phyloP scores from a whole-genome alignment of 2,113 vertebrate species.

The Vicugna pacos region DNA sequence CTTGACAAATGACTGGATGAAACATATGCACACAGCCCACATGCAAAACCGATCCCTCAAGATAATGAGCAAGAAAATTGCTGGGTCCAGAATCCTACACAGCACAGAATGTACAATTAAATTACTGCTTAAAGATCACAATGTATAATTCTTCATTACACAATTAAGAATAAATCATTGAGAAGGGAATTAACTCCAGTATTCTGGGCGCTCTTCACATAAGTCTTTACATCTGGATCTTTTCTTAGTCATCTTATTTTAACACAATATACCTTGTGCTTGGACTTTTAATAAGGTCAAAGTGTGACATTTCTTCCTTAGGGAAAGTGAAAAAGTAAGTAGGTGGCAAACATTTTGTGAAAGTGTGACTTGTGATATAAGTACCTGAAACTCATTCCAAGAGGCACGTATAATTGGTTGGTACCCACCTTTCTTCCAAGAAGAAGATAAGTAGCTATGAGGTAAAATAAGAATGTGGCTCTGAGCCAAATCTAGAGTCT shows the following conservation, averaged over 20 bases:
- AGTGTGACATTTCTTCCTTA: background rate
- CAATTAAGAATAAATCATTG: conserved; percentile 35
- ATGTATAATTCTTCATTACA: conserved; percentile 45
- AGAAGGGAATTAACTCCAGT: background rate
- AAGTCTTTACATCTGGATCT: background rate
- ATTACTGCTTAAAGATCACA: conserved; percentile 26
- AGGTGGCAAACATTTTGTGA: background rate
- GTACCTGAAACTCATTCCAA: background rate
- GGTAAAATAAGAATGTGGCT: background rate
- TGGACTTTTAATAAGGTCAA: background rate
- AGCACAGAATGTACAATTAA: conserved; percentile 63
- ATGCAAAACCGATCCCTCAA: conserved; percentile 47
- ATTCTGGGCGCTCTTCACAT: background rate
- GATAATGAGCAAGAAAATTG: conserved; percentile 59
- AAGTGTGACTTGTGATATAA: background rate
- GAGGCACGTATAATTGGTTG: background rate
- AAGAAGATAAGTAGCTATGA: background rate
- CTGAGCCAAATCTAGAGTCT: background rate
- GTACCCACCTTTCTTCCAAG: background rate
- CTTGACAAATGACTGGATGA: conserved; percentile 50
- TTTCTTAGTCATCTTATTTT: background rate
- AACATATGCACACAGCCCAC: conserved; percentile 60
- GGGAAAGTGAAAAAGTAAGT: background rate
- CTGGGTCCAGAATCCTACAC: conserved; percentile 44
- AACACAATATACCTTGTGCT: background rate